Conservation (phyloP, 2,888 invertebrate genomes). For the Globia sparganii region DNA sequence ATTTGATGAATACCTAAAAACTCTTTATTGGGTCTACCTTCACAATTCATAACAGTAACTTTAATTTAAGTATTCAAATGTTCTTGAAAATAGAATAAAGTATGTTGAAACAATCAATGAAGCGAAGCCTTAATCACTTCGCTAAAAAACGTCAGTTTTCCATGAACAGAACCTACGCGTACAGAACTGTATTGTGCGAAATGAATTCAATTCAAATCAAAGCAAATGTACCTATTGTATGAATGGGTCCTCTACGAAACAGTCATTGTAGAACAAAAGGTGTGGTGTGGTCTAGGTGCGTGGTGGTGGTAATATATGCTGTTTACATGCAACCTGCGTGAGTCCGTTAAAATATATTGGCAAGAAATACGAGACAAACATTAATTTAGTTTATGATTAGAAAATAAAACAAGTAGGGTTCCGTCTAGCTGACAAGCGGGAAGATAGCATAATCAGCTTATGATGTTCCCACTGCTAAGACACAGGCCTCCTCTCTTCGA, state of each 20-base stretch:
- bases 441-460: not conserved
- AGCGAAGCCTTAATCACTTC: conserved; percentile 31
- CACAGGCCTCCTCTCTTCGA: not conserved
- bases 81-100: conserved; percentile 22
- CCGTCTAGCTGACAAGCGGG: not conserved
- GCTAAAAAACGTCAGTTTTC: conserved; percentile 28
- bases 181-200: conserved; percentile 24
- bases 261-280: conserved; percentile 12
- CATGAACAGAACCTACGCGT: conserved; percentile 2
- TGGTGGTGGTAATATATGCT: not conserved
- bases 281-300: not conserved
- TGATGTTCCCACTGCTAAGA: not conserved
- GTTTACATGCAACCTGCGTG: not conserved
- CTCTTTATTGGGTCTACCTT: not conserved
- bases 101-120: not conserved
- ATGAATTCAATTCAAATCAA: conserved; percentile 31
- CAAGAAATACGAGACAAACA: not conserved
- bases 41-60: not conserved
- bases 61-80: not conserved
- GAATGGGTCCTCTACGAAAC: conserved; percentile 8
- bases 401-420: not conserved
- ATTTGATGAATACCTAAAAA: conserved; percentile 29
- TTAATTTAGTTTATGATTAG: not conserved
- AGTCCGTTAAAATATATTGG: not conserved
- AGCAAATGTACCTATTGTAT: conserved; percentile 30